A percentile compares a stretch with the other conserved stretches of the same genome.
phyloP scores from a whole-genome alignment of 2,888 invertebrate species.

The Parnassius orleans region DNA sequence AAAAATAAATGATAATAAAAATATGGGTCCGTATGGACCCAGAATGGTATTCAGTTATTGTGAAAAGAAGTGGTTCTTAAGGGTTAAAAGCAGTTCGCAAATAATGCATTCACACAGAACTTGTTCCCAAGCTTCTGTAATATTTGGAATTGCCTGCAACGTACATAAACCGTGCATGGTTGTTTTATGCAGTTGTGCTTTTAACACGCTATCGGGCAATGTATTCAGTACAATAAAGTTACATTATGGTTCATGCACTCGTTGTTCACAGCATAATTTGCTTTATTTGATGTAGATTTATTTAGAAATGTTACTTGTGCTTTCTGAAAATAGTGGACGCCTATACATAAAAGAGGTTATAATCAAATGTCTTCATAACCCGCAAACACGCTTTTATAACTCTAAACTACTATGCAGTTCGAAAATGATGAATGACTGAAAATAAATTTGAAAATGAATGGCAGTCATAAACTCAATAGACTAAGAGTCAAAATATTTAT shows the following conservation, averaged over 20 bases:
- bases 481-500: not conserved
- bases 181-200: not conserved
- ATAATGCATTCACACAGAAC: too few species aligned
- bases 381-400: too few species aligned
- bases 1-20: too few species aligned
- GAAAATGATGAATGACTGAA: too few species aligned
- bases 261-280: not conserved
- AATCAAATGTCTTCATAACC: too few species aligned
- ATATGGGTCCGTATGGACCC: too few species aligned
- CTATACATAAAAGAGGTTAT: not conserved
- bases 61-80: too few species aligned
- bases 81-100: too few species aligned
- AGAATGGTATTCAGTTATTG: too few species aligned
- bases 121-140: not conserved
- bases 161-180: not conserved
- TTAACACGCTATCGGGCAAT: conserved; percentile 9
- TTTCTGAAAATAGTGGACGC: not conserved
- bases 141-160: not conserved
- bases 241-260: conserved; percentile 5
- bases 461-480: not conserved
- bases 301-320: not conserved
- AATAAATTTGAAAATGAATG: not conserved
- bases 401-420: too few species aligned
- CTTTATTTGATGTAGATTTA: not conserved
- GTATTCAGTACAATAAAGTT: conserved; percentile 10